phyloP scores from a whole-genome alignment of 2,888 invertebrate genomes.

The Lepas anatifera region DNA sequence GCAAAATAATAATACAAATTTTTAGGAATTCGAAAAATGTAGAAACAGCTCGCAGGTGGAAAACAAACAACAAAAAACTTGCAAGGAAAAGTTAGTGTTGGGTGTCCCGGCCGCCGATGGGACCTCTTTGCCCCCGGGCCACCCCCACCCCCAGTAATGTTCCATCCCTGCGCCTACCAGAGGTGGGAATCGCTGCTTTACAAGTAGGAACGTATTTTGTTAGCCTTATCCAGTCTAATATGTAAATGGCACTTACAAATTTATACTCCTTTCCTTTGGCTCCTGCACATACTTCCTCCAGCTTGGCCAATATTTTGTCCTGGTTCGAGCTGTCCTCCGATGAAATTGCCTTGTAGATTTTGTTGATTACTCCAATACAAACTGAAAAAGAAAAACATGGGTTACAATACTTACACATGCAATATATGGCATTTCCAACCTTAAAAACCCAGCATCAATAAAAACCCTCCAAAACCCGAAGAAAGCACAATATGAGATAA shows the following conservation, averaged over 20 bases:
- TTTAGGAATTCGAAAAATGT: too few species aligned
- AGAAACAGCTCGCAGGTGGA: neutral
- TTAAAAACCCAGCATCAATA: too few species aligned
- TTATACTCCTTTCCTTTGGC: neutral
- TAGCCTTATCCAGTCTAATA: neutral
- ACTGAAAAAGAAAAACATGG: slow-evolving; percentile 19
- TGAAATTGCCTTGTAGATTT: neutral
- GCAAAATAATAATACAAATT: too few species aligned
- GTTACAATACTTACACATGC: too few species aligned
- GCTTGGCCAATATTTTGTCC: neutral
- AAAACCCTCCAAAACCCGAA: too few species aligned
- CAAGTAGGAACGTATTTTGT: too few species aligned
- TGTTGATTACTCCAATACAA: slow-evolving; percentile 14
- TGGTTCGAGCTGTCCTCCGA: neutral
- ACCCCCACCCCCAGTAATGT: too few species aligned
- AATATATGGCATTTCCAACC: too few species aligned
- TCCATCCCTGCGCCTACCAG: too few species aligned
- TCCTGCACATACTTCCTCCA: neutral
- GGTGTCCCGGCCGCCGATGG: neutral
- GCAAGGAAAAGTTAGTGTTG: neutral
- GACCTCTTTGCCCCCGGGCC: too few species aligned
- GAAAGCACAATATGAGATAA: too few species aligned
- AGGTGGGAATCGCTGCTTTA: too few species aligned
- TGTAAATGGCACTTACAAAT: neutral
- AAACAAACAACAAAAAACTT: neutral